Evolutionary conservation across 2,888 invertebrate species (phyloP).

Genomic region (Stenichneumon culpator): DNA sequence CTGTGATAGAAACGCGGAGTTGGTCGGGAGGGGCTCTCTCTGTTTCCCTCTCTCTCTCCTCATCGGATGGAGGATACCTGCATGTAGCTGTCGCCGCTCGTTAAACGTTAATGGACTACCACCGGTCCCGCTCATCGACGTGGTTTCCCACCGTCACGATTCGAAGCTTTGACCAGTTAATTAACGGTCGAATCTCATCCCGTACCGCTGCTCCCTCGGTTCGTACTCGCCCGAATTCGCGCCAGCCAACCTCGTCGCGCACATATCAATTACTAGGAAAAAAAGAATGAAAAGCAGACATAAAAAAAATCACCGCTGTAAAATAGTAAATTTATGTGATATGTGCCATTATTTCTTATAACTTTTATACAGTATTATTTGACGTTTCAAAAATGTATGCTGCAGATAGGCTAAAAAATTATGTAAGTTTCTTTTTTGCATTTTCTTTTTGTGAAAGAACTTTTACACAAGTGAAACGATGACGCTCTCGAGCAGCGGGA

Average conservation of each 20-base stretch:
- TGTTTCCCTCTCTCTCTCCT: background rate
- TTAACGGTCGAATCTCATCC: slow-evolving; percentile 45
- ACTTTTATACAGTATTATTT: background rate
- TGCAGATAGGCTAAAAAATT: background rate
- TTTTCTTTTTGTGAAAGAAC: background rate
- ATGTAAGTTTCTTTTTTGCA: too few species aligned
- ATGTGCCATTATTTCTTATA: background rate
- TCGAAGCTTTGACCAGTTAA: slow-evolving; percentile 55
- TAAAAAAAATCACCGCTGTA: background rate
- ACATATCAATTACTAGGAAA: slow-evolving; percentile 41
- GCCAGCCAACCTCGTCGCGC: background rate
- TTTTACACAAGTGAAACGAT: background rate
- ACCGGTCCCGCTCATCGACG: slow-evolving; percentile 52
- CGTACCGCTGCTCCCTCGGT: background rate
- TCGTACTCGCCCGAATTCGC: background rate
- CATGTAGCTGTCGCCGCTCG: slow-evolving; percentile 59
- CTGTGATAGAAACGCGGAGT: slow-evolving; percentile 44
- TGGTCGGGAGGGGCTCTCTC: background rate
- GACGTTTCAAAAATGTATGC: background rate
- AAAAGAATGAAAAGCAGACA: background rate
- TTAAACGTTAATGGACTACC: slow-evolving; percentile 61
- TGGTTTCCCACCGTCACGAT: slow-evolving; percentile 59
- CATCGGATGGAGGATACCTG: slow-evolving; percentile 28
- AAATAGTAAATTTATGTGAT: background rate
- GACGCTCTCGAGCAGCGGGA: background rate